Evolutionary conservation across 2,797 vertebrate species (phyloP).

Genomic region (Phalanger gymnotis): DNA sequence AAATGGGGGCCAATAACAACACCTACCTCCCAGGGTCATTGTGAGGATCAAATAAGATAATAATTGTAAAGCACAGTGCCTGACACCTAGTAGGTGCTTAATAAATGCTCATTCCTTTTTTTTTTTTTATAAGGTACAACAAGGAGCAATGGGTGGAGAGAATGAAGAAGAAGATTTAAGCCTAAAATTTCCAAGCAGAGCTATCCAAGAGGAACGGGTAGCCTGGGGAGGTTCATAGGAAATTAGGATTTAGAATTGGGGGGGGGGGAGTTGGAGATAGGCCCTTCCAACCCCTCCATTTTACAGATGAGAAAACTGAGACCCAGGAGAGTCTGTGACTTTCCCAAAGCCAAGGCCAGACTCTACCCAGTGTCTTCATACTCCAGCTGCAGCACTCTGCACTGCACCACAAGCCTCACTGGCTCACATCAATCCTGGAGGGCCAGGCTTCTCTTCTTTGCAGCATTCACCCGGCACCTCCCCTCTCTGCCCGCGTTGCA

Average conservation of each 20-base stretch:
- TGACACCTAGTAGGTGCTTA: not conserved
- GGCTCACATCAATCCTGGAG: not conserved
- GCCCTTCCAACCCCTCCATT: not conserved
- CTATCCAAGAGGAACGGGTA: not conserved
- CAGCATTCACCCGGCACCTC: not conserved
- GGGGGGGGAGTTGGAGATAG: not conserved
- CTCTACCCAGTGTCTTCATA: not conserved
- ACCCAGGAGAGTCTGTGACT: not conserved
- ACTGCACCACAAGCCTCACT: not conserved
- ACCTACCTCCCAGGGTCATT: not conserved
- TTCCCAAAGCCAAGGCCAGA: not conserved
- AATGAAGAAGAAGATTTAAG: not conserved
- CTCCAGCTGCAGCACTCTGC: not conserved
- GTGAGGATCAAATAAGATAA: not conserved
- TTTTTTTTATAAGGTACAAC: not conserved
- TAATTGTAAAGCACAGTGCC: not conserved
- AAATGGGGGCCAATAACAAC: not conserved
- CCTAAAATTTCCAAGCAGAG: not conserved
- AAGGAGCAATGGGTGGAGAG: not conserved
- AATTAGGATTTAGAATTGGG: not conserved
- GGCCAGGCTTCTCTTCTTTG: not conserved
- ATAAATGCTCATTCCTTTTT: not conserved
- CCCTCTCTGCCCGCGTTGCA: not conserved
- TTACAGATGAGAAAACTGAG: not conserved
- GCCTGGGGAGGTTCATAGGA: not conserved